These are phyloP conservation scores for Polypedilum vanderplanki DNA, from an alignment of 1,140 invertebrate genomes.

Conservation along the genomic window DNA sequence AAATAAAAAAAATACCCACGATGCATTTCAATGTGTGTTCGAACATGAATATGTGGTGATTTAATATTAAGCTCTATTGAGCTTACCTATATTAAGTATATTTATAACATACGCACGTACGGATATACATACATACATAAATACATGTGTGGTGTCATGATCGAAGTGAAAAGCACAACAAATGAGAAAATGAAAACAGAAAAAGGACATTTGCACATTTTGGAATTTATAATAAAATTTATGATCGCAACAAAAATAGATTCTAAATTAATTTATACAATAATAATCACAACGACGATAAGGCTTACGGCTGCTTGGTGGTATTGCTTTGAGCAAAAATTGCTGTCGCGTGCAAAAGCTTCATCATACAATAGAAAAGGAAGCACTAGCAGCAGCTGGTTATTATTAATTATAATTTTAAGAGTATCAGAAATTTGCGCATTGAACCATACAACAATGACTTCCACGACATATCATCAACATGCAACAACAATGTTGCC, in stretches of 20 bases:
- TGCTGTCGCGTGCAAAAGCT: background rate
- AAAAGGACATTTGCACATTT: background rate
- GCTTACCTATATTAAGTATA: background rate
- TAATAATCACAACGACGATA: background rate
- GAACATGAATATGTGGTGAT: background rate
- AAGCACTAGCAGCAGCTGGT: background rate
- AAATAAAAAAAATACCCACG: too few species aligned
- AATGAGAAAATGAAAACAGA: background rate
- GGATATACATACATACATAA: background rate
- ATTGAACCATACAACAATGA: background rate
- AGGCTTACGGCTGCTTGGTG: background rate
- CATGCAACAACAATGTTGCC: background rate
- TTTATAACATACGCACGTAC: background rate
- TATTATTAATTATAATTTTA: conserved; percentile 1
- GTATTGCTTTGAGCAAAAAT: background rate
- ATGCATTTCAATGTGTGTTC: background rate
- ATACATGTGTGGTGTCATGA: too few species aligned
- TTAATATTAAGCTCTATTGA: conserved; percentile 12
- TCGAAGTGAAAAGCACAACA: background rate
- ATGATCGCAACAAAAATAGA: conserved; percentile 6
- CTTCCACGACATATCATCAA: background rate
- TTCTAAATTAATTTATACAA: conserved; percentile 15
- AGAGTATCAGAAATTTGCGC: conserved; percentile 21
- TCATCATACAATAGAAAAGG: background rate
- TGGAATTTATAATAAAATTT: conserved; percentile 8